Evolutionary conservation across 2,888 invertebrate genomes (phyloP).

Genomic region (Parnassius mnemosyne): DNA sequence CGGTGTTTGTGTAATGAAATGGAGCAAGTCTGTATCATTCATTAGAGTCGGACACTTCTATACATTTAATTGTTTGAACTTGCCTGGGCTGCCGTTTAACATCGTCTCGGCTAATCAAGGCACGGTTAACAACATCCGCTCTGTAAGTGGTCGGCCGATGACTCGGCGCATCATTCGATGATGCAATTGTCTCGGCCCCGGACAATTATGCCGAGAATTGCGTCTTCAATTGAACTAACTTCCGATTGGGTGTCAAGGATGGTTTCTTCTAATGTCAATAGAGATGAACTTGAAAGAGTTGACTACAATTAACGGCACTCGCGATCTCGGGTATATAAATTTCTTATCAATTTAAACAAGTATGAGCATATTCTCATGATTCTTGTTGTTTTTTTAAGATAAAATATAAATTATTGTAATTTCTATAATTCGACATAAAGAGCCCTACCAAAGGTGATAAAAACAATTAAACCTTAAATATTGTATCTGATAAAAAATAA

Average conservation of each 20-base stretch:
- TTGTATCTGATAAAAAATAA: no score
- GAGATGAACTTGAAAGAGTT: conserved; percentile 36
- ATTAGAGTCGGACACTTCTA: conserved; percentile 79
- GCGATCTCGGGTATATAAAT: neutral
- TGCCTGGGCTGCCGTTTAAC: conserved; percentile 72
- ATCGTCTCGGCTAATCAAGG: conserved; percentile 77
- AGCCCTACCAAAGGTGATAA: no score
- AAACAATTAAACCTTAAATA: no score
- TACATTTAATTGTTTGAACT: conserved; percentile 80
- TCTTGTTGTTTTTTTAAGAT: no score
- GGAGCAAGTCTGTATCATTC: conserved; percentile 75
- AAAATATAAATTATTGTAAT: no score
- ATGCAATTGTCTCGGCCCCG: conserved; percentile 67
- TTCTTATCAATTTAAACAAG: no score
- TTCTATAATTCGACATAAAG: no score
- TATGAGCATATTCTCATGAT: no score
- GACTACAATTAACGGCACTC: neutral
- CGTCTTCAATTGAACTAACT: conserved; percentile 59
- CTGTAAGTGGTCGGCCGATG: conserved; percentile 71
- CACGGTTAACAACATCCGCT: conserved; percentile 77
- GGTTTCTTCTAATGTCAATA: conserved; percentile 51
- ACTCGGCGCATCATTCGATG: conserved; percentile 65
- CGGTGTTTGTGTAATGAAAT: conserved; percentile 76
- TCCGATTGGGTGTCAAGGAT: conserved; percentile 77
- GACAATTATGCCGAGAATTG: conserved; percentile 52